Evolutionary conservation across 64 coral and sea anemone species (phyloP), one percentile per base, ranked within the genome.

Genomic region (Cladopsammia gracilis): DNA sequence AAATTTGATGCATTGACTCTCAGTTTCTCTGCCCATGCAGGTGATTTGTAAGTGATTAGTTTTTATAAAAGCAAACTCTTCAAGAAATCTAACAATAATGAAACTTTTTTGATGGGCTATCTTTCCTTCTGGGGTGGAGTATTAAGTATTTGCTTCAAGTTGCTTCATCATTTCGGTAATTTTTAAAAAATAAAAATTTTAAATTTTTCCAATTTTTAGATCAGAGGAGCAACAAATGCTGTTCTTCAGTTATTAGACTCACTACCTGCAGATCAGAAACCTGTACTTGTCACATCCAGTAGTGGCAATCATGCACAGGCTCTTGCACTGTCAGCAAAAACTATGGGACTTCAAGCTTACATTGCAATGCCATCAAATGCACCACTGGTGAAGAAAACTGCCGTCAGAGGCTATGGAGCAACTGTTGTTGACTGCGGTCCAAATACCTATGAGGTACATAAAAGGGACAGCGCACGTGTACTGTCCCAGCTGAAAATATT

Each of bases 251-350:
- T 99, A 9, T 4, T 93, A 2, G 88, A 94, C 54, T 61, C 72
- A 45, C 51, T 70, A 54, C 86, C 86, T 16, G 52, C 23, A 26
- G 64, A 51, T 62, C 89, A 75, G 77, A 94, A 94, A 75, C 91
- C 92, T 48, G 76, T 89, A 0, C 76, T 99, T 10, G 98, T 99
- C 3, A 99, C 98, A 13, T 84, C 93, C 76, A 99, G 98, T 16
- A 99, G 98, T 86, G 98, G 98, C 18, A 99, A 99, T 52, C 98
- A 99, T 70, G 98, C 87, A 0, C 98, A 99, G 58, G 98, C 98
- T 62, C 82, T 99, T 67, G 94, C 98, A 2, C 75, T 99, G 43
- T 89, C 98, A 58, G 91, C 98, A 20, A 99, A 94, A 62, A 56
- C 90, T 6, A 93, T 73, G 74, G 85, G 78, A 75, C 92, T 99